Evolutionary conservation across 2,797 vertebrate species (phyloP).

Genomic region (Muscicapa striata): DNA sequence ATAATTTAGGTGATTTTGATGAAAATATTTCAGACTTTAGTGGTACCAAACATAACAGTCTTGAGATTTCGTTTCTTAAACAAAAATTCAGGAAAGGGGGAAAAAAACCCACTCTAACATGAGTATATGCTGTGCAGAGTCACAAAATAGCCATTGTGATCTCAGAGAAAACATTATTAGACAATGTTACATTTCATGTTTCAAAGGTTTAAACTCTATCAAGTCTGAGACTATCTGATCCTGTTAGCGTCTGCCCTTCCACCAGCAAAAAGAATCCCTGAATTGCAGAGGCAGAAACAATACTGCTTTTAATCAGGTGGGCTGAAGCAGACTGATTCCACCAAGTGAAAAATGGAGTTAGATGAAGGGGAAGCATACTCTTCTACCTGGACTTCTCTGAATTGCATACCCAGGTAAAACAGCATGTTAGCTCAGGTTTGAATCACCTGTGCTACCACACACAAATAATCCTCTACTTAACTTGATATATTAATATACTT

Average conservation of each 20-base stretch:
- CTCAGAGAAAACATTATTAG: neutral
- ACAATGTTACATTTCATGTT: neutral
- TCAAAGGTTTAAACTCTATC: neutral
- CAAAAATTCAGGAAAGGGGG: neutral
- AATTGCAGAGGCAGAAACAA: neutral
- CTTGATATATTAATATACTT: neutral
- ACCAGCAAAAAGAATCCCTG: neutral
- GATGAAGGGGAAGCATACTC: neutral
- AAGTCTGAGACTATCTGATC: neutral
- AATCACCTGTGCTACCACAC: neutral
- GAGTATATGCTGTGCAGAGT: neutral
- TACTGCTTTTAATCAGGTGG: neutral
- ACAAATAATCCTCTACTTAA: neutral
- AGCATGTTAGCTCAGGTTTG: neutral
- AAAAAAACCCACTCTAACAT: neutral
- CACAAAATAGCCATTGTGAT: neutral
- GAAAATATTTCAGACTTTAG: neutral
- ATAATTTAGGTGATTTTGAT: neutral
- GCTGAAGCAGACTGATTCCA: neutral
- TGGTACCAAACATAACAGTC: neutral
- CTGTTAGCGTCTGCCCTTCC: neutral
- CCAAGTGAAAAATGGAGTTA: neutral
- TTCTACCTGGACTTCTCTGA: neutral
- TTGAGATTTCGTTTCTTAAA: neutral
- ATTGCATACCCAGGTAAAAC: neutral